Evolutionary conservation across 2,888 invertebrate genomes (phyloP), one percentile per base, ranked within the genome.

Genomic region (Podotricha telesiphe): DNA sequence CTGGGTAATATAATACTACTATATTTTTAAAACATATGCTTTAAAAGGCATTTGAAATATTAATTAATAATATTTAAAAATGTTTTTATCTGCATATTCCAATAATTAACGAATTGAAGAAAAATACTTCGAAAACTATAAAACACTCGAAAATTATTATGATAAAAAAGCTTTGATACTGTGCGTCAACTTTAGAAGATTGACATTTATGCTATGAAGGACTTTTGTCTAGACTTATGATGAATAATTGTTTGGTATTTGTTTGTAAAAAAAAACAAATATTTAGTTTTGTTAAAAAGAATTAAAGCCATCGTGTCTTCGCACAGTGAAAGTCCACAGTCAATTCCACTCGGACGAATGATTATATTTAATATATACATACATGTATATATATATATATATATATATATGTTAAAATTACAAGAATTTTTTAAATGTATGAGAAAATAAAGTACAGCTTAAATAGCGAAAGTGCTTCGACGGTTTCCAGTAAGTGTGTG

Each of bases 181-280:
- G 7, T 34, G 34, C 34, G 55, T 55, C 55, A 37, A 55, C 55
- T 13, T 17, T 37, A 34, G 34, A 13, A 55, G 17, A 55, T 34
- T 55, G 55, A 55, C 55, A 55, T 55, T 55, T 34, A 55, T 17
- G 6, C 1, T 37, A 55, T 37, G 17, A 55, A 55, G 53, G 53
- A 55, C 34, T 34, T 34, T 55, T 37, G 34, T 55, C 55, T 55
- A 55, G 34, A 55, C 34, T 55, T 55, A 37, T 37, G 55, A 37
- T 37, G 17, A 55, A 37, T 55, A 55, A 37, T 55, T 17, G 13
- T 17, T 17, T 17, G 11, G n/a, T 17, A 55, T 37, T 8, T 37
- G 37, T 7, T 8, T 37, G 1, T 37, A 1, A 37, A 37, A 13
- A 13, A 42, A 42, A 42, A 13, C 13, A 13, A 42, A 42, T 42